Conservation (phyloP, 2,113 vertebrate species). For the Dicrurus megarhynchus region DNA sequence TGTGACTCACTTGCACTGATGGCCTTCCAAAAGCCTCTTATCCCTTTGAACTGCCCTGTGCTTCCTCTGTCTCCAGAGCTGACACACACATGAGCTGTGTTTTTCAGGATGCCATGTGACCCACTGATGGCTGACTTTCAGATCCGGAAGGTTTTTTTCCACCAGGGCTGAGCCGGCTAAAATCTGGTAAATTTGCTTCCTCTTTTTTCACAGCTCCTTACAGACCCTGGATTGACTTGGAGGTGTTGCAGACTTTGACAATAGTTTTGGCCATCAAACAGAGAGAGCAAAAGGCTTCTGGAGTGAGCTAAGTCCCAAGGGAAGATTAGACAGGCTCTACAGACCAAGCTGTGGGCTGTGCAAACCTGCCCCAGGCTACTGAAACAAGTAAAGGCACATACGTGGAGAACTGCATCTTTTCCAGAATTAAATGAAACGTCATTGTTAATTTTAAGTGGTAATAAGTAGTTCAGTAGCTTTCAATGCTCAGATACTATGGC, state of each 20-base stretch:
- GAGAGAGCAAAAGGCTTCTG: background rate
- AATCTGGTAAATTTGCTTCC: background rate
- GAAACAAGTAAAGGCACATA: background rate
- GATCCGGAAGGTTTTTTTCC: background rate
- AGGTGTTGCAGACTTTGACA: background rate
- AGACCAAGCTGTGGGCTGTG: background rate
- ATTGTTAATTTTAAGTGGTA: background rate
- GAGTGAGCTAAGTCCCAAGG: background rate
- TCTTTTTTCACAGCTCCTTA: background rate
- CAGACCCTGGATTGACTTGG: background rate
- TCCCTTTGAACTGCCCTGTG: background rate
- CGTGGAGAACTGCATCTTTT: background rate
- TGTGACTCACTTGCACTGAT: conserved; percentile 46
- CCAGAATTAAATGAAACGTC: background rate
- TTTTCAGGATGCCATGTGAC: background rate
- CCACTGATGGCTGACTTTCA: background rate
- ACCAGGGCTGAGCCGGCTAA: background rate
- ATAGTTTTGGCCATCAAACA: background rate
- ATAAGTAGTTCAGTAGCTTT: background rate
- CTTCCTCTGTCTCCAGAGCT: background rate
- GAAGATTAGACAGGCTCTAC: background rate
- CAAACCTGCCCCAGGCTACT: background rate
- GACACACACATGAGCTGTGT: background rate
- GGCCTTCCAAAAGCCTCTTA: conserved; percentile 45
- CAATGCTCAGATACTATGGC: background rate